Evolutionary conservation across 2,888 invertebrate genomes (phyloP).

Genomic region (Cephalotes varians): DNA sequence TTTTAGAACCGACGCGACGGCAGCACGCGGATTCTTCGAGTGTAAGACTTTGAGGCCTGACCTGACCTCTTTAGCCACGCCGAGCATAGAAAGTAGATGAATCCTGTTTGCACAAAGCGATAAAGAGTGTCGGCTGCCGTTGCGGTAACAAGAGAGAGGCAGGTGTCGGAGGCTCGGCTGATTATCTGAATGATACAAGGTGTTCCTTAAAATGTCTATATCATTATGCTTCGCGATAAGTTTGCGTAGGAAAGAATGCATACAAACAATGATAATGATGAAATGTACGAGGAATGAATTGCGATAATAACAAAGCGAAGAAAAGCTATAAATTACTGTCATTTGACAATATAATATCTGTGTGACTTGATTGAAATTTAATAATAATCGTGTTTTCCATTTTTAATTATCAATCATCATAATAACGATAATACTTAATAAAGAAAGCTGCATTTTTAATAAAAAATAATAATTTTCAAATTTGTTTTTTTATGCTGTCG

Average conservation of each 20-base stretch:
- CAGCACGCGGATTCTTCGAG: constrained; percentile 1
- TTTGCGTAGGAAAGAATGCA: background rate
- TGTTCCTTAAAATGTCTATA: background rate
- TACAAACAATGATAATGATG: constrained; percentile 2
- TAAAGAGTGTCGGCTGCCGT: constrained; percentile 34
- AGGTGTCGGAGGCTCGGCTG: constrained; percentile 30
- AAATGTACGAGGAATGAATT: background rate
- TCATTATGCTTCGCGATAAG: background rate
- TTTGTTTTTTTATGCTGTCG: background rate
- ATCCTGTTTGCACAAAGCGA: constrained; percentile 38
- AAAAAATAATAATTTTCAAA: background rate
- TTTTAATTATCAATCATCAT: background rate
- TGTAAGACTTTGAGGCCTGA: constrained; percentile 29
- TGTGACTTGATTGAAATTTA: background rate
- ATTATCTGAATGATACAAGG: constrained; percentile 30
- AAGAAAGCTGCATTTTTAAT: background rate
- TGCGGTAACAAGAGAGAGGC: constrained; percentile 1
- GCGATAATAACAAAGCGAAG: background rate
- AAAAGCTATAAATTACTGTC: background rate
- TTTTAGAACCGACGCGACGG: constrained; percentile 41
- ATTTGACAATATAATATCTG: background rate
- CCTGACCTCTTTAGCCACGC: constrained; percentile 42
- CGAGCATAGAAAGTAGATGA: constrained; percentile 45
- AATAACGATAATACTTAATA: background rate
- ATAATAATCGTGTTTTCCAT: background rate